phyloP scores from a whole-genome alignment of 2,113 vertebrate species.

The Sitta europaea region DNA sequence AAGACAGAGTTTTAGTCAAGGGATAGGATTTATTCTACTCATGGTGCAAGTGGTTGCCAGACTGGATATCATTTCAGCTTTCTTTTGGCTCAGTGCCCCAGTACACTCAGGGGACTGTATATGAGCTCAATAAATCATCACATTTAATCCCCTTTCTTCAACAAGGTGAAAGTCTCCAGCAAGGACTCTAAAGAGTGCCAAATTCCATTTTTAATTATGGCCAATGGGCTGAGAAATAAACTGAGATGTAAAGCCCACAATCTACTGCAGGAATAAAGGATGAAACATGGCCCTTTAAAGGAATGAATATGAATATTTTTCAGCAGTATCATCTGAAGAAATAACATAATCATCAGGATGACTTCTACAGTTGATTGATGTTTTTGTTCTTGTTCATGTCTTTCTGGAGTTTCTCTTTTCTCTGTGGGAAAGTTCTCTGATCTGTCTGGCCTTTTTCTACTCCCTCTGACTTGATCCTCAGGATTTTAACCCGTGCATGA shows the following conservation, averaged over 20 bases:
- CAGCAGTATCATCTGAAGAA: neutral
- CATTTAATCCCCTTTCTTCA: neutral
- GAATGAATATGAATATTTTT: neutral
- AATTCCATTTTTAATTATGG: constrained; percentile 8
- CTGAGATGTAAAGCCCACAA: neutral
- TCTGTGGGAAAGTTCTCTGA: neutral
- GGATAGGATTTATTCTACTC: neutral
- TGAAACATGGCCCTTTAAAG: neutral
- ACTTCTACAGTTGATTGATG: neutral
- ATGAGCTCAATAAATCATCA: neutral
- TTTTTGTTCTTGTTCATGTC: neutral
- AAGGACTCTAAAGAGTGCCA: neutral
- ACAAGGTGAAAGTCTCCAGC: constrained; percentile 2
- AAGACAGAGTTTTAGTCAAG: neutral
- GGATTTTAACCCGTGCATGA: neutral
- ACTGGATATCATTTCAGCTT: neutral
- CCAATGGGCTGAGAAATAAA: neutral
- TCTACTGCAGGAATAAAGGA: neutral
- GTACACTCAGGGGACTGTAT: neutral
- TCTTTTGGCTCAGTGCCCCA: neutral
- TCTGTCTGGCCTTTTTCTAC: neutral
- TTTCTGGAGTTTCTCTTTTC: neutral
- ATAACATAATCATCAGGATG: neutral
- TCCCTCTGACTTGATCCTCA: neutral
- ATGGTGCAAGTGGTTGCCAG: neutral